These are phyloP conservation scores for Leptopilina syphax DNA, from an alignment of 2,888 invertebrate species.

Conservation along the genomic window DNA sequence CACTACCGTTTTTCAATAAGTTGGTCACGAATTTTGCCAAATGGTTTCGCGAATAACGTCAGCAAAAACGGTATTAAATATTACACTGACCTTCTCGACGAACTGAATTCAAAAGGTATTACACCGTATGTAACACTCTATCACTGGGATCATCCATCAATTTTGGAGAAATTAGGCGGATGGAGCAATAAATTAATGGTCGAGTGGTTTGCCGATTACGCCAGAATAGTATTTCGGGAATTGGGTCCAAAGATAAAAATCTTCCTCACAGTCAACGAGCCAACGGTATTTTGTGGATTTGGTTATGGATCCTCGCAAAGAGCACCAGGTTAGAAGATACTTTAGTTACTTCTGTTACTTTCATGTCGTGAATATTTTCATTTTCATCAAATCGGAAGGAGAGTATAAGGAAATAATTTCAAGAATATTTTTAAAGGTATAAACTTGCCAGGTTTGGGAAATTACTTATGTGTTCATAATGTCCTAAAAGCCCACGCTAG, in stretches of 20 bases:
- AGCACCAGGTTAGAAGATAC: conserved; percentile 57
- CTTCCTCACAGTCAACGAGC: conserved; percentile 90
- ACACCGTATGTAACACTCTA: conserved; percentile 82
- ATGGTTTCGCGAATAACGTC: conserved; percentile 79
- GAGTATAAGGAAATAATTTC: too few species aligned
- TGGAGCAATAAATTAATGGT: conserved; percentile 82
- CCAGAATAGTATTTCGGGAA: conserved; percentile 78
- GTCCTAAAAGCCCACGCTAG: conserved; percentile 85
- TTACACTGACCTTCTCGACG: conserved; percentile 82
- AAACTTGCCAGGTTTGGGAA: conserved; percentile 20
- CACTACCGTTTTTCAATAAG: conserved; percentile 82
- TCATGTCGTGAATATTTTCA: too few species aligned
- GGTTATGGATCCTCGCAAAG: conserved; percentile 75
- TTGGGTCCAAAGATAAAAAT: conserved; percentile 81
- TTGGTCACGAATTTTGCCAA: conserved; percentile 84
- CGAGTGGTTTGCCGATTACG: conserved; percentile 81
- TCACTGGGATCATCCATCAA: conserved; percentile 83
- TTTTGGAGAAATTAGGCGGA: conserved; percentile 81
- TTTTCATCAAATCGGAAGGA: too few species aligned
- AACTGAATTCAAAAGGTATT: conserved; percentile 79
- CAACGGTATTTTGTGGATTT: conserved; percentile 79
- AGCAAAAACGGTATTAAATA: conserved; percentile 81
- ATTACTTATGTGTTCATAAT: conserved; percentile 85
- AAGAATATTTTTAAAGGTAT: conserved; percentile 22
- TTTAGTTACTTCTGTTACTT: neutral